A percentile compares a stretch with the other conserved stretches of the same genome.
phyloP scores from a whole-genome alignment of 2,888 invertebrate genomes.

The Rhabditoides inermis region DNA sequence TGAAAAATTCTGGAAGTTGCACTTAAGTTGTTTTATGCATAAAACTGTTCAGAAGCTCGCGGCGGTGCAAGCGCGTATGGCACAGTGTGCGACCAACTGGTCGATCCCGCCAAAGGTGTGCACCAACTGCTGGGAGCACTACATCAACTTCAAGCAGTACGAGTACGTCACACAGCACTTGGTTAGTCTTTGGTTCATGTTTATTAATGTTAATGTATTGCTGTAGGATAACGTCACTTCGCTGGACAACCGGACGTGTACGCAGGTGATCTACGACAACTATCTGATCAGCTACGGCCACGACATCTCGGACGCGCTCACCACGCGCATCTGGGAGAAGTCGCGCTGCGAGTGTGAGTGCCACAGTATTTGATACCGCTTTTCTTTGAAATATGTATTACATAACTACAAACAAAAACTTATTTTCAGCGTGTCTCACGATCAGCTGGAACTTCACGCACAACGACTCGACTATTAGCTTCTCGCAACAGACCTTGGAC shows the following conservation, averaged over 20 bases:
- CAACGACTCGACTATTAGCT: constrained; percentile 22
- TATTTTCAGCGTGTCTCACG: constrained; percentile 28
- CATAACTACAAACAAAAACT: neutral
- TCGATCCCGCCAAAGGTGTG: constrained; percentile 50
- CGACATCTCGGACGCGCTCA: constrained; percentile 37
- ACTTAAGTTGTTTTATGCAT: neutral
- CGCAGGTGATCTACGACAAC: constrained; percentile 45
- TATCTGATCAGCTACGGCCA: constrained; percentile 44
- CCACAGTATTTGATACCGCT: neutral
- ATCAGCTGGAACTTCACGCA: constrained; percentile 34
- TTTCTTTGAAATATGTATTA: neutral
- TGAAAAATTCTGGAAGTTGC: too few species aligned
- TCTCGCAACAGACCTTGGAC: constrained; percentile 27
- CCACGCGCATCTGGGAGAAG: constrained; percentile 39
- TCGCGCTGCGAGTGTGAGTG: constrained; percentile 45
- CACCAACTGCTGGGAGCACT: constrained; percentile 45
- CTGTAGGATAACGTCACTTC: constrained; percentile 24
- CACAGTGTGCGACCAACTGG: constrained; percentile 41
- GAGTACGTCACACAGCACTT: constrained; percentile 42
- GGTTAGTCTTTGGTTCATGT: constrained; percentile 15
- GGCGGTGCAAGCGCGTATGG: constrained; percentile 30
- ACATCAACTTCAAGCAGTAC: constrained; percentile 40
- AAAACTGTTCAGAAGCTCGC: constrained; percentile 27
- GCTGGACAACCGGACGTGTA: constrained; percentile 36
- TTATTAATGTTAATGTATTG: neutral